Evolutionary conservation across 2,797 vertebrate species (phyloP).

Genomic region (Tenualosa ilisha): DNA sequence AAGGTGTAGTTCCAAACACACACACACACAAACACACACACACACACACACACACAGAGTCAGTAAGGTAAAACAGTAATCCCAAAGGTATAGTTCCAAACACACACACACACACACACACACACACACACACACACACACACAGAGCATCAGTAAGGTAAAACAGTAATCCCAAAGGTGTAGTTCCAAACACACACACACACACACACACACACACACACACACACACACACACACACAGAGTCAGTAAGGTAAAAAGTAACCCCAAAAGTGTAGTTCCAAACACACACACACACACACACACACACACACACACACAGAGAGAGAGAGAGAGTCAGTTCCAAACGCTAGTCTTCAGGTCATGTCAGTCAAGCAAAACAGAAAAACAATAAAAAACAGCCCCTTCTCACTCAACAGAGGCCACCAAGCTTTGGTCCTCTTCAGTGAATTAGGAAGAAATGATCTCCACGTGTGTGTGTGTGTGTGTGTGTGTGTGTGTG

Average conservation of each 20-base stretch:
- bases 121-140: background rate
- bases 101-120: background rate
- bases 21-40: background rate
- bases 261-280: too few species aligned
- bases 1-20: background rate
- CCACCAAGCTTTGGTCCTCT: too few species aligned
- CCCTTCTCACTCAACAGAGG: background rate
- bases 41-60: background rate
- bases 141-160: background rate
- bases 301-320: too few species aligned
- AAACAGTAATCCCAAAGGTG: background rate
- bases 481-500: background rate
- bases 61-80: background rate
- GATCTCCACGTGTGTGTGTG: background rate
- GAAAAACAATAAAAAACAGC: background rate
- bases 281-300: too few species aligned
- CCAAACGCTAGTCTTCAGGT: too few species aligned
- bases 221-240: background rate
- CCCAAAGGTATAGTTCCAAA: too few species aligned
- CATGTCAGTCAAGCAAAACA: too few species aligned
- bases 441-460: background rate
- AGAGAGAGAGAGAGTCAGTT: too few species aligned
- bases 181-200: background rate
- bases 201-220: background rate
- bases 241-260: background rate